Evolutionary conservation across 1,140 invertebrate species (phyloP), one percentile per base, ranked within the genome.

Genomic region (Palaemon carinicauda): DNA sequence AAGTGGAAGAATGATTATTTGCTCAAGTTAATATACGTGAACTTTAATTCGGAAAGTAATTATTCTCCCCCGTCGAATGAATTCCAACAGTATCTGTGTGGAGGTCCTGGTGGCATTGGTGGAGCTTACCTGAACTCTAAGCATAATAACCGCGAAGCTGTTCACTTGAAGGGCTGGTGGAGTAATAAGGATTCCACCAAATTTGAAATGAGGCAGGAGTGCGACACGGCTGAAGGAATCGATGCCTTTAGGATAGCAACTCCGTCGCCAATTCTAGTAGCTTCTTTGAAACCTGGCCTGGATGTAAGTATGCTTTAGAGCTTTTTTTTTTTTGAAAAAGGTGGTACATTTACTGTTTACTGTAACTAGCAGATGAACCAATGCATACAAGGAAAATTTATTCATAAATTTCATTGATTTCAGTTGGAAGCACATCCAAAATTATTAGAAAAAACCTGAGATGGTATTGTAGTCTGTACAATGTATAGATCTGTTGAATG

Each of bases 31-130:
- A 15, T 17, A 74, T 41, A 31, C 10, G 27, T 41, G 33, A 29
- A 3, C n/a, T n/a, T n/a, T 3, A 50, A 51, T 5, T 50, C 50
- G 31, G 29, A 21, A 21, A 7, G 14, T 29, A 17, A 4, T 31
- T 41, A 10, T 15, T 41, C 12, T 1, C 12, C 41, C 41, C 41
- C 12, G 5, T 9, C 5, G 12, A 29, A 21, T 15, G 1, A 19
- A 19, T 33, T 50, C n/a, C 24, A 14, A 33, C 89, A 94, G 93
- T 95, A 95, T 89, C 89, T 94, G 33, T 93, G 93, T 89, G 91
- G 92, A 51, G 93, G 94, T 29, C 93, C 94, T 52, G 94, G 94
- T 0, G 91, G 93, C 56, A 90, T 95, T 31, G 93, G 91, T 10
- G 93, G 92, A 12, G 90, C 92, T 19, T 94, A 93, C 90, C 82